Conservation (phyloP, 2,797 vertebrate genomes). For the Perodicticus potto region DNA sequence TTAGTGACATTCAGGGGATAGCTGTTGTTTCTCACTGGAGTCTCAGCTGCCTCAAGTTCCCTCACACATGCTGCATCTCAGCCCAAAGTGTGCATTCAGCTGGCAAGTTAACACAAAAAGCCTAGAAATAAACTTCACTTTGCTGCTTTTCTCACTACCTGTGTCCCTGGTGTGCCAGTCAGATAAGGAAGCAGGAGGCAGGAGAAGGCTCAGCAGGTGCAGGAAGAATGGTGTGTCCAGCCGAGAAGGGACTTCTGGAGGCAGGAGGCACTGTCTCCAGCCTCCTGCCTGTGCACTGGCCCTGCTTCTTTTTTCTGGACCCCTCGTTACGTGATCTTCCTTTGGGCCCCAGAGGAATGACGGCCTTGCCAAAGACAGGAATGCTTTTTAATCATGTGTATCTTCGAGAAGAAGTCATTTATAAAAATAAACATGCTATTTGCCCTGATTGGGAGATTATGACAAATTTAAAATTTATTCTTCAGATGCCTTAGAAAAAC, state of each 20-base stretch:
- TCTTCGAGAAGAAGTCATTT: slow-evolving; percentile 4
- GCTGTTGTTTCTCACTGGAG: neutral
- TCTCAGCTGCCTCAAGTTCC: neutral
- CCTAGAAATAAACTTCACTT: neutral
- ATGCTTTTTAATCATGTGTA: neutral
- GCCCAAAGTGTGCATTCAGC: neutral
- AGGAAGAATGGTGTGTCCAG: neutral
- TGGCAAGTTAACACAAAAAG: neutral
- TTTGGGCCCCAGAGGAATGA: neutral
- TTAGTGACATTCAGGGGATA: neutral
- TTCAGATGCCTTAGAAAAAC: slow-evolving; percentile 41
- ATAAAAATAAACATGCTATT: neutral
- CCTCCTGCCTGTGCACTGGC: too few species aligned
- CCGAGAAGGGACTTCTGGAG: slow-evolving; percentile 26
- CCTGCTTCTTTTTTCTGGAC: neutral
- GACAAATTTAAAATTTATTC: slow-evolving; percentile 30
- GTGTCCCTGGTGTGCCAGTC: rapidly evolving
- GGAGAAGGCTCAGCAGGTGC: neutral
- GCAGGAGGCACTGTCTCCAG: too few species aligned
- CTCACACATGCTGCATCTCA: neutral
- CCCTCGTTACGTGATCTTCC: neutral
- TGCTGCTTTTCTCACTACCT: neutral
- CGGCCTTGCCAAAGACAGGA: neutral
- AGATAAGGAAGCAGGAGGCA: neutral
- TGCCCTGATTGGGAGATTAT: slow-evolving; percentile 3